Percentiles rank a stretch among this genome's conserved stretches.
phyloP scores from a whole-genome alignment of 1,140 invertebrate species.

The Pogonomyrmex californicus region DNA sequence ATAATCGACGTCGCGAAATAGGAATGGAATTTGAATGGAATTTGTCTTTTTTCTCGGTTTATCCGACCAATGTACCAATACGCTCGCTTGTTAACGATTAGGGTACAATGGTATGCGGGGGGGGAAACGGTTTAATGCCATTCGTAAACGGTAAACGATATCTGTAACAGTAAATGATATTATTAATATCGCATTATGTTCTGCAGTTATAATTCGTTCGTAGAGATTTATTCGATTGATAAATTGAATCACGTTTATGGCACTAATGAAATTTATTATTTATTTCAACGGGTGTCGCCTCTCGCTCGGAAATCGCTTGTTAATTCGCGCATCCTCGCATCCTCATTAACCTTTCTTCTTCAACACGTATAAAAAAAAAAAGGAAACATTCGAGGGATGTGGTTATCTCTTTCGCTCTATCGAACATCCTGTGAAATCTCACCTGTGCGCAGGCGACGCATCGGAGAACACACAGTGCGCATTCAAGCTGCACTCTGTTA shows the following conservation, averaged over 20 bases:
- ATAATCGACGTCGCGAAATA: not conserved
- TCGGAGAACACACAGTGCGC: slow-evolving; percentile 17
- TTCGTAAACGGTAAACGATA: slow-evolving; percentile 22
- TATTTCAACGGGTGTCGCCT: not conserved
- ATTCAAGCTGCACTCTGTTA: slow-evolving; percentile 54
- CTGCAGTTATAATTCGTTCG: slow-evolving; percentile 1
- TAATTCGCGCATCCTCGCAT: slow-evolving; percentile 28
- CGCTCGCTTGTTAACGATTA: not conserved
- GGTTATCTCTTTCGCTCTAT: slow-evolving; percentile 43
- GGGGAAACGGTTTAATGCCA: not conserved
- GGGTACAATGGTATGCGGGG: not conserved
- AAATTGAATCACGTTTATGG: slow-evolving; percentile 34
- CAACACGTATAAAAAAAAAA: not conserved
- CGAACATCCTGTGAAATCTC: slow-evolving; percentile 54
- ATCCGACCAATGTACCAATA: not conserved
- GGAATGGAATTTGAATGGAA: not conserved
- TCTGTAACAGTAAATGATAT: slow-evolving; percentile 3
- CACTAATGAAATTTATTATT: slow-evolving; percentile 46
- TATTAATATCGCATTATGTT: slow-evolving; percentile 39
- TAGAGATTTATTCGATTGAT: slow-evolving; percentile 41
- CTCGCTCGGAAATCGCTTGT: slow-evolving; percentile 21
- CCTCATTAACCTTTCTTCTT: slow-evolving; percentile 39
- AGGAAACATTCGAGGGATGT: slow-evolving; percentile 11
- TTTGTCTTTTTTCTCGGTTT: not conserved
- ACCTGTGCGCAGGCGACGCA: slow-evolving; percentile 21